Evolutionary conservation across 2,113 vertebrate species (phyloP), one percentile per base, ranked within the genome.

Genomic region (Microtus ochrogaster): DNA sequence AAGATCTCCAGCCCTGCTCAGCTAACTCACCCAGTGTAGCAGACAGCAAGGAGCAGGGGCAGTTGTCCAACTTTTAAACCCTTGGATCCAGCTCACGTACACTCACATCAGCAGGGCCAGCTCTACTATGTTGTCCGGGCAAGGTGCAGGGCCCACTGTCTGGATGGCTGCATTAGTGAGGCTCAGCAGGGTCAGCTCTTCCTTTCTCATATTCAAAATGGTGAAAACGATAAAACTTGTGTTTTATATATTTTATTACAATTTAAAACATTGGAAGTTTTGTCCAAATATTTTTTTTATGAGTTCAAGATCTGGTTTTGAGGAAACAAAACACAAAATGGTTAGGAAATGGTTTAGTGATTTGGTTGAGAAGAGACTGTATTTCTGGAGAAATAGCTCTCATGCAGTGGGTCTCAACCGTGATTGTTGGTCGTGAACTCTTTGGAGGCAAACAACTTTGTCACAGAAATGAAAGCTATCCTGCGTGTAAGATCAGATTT

Each of bases 321-420:
- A 79, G 39, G 33, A 91, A 84, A 68, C 14, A 83, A 94, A 91
- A 41, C 47, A 41, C 39, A 92, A 11, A 92, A 47, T 68, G 84
- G 55, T 83, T 36, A 68, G 44, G 72, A 88, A 91, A 83, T 17
- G 6, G 78, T 49, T 89, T 74, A 47, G 28, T 93, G 21, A 93
- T 90, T 77, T 89, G 65, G 52, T 24, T 84, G n/a, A 90, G 14
- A 92, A 4, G 81, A 10, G 21, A 92, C 7, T 55, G 22, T 22
- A 13, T 74, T 74, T 74, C 39, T 74, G 39, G 9, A 74, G 22
- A 74, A 39, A 73, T 12, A 21, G 3, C n/a, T 13, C 22, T 13
- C 11, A 2, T 74, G 22, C 4, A 41, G 22, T n/a, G 36, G 3
- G 4, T n/a, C 36, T 72, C 36, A 72, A 39, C 17, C 49, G 12